A percentile compares a stretch with the other conserved stretches of the same genome.
phyloP scores from a whole-genome alignment of 2,797 vertebrate genomes.

The Eulemur mongoz region DNA sequence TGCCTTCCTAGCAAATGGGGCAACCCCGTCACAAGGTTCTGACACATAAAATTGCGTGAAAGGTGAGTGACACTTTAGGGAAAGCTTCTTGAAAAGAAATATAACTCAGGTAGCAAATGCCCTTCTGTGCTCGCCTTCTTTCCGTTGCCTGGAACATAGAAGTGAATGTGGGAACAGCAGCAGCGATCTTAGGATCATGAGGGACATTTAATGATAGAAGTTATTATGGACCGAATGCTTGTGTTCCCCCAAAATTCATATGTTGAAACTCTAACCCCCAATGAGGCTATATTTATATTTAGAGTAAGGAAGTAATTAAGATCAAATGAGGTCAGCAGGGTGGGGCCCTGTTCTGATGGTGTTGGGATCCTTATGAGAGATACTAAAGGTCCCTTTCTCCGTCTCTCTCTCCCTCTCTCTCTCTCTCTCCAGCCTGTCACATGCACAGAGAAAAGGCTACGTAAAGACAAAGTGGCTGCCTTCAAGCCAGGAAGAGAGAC shows the following conservation, averaged over 20 bases:
- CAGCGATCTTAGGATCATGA: not conserved
- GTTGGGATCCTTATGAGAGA: not conserved
- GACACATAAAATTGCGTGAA: not conserved
- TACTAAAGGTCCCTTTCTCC: not conserved
- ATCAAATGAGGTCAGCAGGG: not conserved
- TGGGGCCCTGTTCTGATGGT: not conserved
- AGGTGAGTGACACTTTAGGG: not conserved
- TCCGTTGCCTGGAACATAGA: not conserved
- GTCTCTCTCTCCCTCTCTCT: not conserved
- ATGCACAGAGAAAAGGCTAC: not conserved
- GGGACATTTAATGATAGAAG: not conserved
- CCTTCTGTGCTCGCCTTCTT: not conserved
- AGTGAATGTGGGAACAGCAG: not conserved
- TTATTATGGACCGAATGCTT: not conserved
- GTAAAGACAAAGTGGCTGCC: not conserved
- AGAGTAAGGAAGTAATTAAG: not conserved
- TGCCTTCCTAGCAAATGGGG: not conserved
- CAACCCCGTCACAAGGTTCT: not conserved
- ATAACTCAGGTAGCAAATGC: not conserved
- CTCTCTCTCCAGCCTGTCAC: not conserved
- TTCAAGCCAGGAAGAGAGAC: not conserved
- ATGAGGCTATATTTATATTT: not conserved
- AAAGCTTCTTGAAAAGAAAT: not conserved
- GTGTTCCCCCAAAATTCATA: not conserved
- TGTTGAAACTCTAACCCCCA: not conserved